A percentile compares a stretch with the other conserved stretches of the same genome.
Conservation (phyloP, 2,888 invertebrate species). For the Eilema griseolum region DNA sequence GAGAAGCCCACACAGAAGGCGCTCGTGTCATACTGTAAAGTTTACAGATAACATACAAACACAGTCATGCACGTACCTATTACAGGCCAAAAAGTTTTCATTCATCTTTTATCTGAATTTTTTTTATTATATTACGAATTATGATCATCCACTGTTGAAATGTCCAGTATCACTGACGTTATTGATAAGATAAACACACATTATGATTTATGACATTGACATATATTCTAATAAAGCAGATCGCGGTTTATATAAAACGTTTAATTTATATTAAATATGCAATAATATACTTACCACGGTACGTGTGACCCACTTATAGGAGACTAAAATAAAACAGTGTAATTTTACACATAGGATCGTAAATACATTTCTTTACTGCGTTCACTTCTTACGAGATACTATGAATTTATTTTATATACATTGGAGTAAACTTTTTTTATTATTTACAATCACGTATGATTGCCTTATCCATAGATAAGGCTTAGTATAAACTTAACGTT, state of each 20-base stretch:
- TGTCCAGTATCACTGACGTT: constrained; percentile 59
- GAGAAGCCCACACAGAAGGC: too few relatives aligned
- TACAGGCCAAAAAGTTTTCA: too few relatives aligned
- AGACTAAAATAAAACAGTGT: constrained; percentile 48
- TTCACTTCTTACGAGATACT: constrained; percentile 23
- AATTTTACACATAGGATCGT: constrained; percentile 38
- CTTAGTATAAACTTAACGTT: too few relatives aligned
- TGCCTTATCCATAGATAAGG: too few relatives aligned
- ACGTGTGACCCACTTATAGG: constrained; percentile 43
- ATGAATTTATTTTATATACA: constrained; percentile 16
- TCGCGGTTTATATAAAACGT: constrained; percentile 31
- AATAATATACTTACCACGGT: constrained; percentile 18
- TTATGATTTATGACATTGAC: constrained; percentile 60
- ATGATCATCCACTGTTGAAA: constrained; percentile 17
- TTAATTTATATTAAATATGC: constrained; percentile 43
- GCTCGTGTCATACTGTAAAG: too few relatives aligned
- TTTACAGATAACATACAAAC: too few relatives aligned
- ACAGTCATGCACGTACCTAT: too few relatives aligned
- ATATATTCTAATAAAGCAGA: constrained; percentile 59
- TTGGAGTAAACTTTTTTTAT: too few relatives aligned
- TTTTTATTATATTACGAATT: constrained; percentile 19
- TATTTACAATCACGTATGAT: too few relatives aligned
- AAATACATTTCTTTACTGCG: constrained; percentile 46
- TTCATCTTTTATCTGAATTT: background rate
- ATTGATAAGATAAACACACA: constrained; percentile 59